Evolutionary conservation across 2,888 invertebrate species (phyloP).

Genomic region (Pseudoips prasinana): DNA sequence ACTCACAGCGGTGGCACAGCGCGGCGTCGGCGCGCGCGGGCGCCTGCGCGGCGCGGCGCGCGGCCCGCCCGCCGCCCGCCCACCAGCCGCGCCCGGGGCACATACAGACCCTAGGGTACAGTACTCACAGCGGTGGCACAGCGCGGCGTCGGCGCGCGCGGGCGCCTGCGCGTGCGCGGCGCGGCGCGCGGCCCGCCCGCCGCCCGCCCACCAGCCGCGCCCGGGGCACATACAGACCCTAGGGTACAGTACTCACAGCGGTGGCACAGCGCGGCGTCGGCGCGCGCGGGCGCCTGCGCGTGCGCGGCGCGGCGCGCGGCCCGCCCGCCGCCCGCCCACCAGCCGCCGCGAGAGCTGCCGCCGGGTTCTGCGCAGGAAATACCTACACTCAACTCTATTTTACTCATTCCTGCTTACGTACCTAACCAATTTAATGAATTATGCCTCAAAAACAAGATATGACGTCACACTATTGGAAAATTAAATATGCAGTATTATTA

Average conservation of each 20-base stretch:
- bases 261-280: conserved; percentile 55
- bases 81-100: conserved; percentile 39
- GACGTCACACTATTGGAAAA: too few species aligned
- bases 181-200: conserved; percentile 39
- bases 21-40: conserved; percentile 55
- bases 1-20: conserved; percentile 60
- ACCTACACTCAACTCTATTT: too few species aligned
- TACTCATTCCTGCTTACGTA: too few species aligned
- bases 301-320: conserved; percentile 66
- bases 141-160: conserved; percentile 45
- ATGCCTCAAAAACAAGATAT: too few species aligned
- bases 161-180: conserved; percentile 75
- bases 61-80: conserved; percentile 35
- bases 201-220: conserved; percentile 47
- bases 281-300: conserved; percentile 64
- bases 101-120: conserved; percentile 2
- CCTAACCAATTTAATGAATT: too few species aligned
- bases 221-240: conserved; percentile 20
- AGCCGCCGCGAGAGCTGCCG: conserved; percentile 27
- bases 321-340: conserved; percentile 43
- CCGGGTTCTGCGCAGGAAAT: too few species aligned
- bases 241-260: conserved; percentile 45
- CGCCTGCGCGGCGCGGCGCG: conserved; percentile 73
- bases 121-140: conserved; percentile 58
- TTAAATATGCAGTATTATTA: too few species aligned